Evolutionary conservation across 2,888 invertebrate species (phyloP), one percentile per base, ranked within the genome.

Genomic region (Vanessa cardui): DNA sequence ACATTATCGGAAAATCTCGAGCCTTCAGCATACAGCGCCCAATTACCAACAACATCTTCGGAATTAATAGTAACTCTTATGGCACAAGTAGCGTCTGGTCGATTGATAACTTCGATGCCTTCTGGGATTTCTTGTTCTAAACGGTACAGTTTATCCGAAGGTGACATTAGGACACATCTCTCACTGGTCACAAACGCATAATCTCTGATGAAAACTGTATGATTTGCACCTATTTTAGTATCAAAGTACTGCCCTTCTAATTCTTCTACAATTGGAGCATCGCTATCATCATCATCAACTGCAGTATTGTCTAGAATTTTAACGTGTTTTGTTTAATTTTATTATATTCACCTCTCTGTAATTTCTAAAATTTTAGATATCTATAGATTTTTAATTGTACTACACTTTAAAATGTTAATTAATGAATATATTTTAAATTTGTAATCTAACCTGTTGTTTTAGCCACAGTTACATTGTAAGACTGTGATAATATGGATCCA

Each of bases 1-100:
- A 83, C 76, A 31, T 62, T 71, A 2, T 67, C 66, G 2, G 75
- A 70, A 20, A 64, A 69, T 39, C 74, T 77, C 0, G 58, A 74
- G 6, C 80, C 83, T 72, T 83, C 82, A 12, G 85, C 80, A 6
- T 88, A 81, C 18, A 90, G 77, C n/a, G 76, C 79, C 89, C 90
- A 90, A 39, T 82, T 75, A 8, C 90, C 90, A 6, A 86, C 67
- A 61, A 77, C 70, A 8, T 83, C 78, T 65, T 83, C 81, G 0
- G 80, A 74, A 31, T 69, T 31, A 0, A 88, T 78, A 15, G 70
- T 73, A 0, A 90, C 59, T 2, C 58, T 66, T 2, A 89, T 73
- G 1, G 85, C 86, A 66, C 90, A 90, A 31, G 80, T 79, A 26
- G 81, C 72, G 2, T 71, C 65, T 16, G 33, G 15, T 39, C 73